Percentiles rank a stretch among this genome's conserved stretches.
Conservation (phyloP, 2,888 invertebrate species). For the Diaperis boleti region DNA sequence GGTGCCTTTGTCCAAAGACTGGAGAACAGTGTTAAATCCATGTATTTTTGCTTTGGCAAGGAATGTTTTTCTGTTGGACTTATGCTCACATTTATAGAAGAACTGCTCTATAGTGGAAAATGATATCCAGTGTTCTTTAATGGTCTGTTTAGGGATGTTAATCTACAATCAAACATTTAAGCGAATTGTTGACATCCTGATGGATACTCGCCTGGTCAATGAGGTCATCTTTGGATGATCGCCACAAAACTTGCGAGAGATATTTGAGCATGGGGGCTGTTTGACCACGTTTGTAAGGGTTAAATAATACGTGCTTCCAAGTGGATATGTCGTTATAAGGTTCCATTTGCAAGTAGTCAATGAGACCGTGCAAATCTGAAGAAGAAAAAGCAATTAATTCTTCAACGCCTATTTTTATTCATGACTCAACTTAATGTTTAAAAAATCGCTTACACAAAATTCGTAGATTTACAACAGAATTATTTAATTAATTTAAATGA, state of each 20-base stretch:
- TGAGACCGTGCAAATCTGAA: slow-evolving; percentile 69
- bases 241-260: slow-evolving; percentile 74
- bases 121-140: slow-evolving; percentile 71
- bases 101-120: slow-evolving; percentile 81
- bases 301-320: slow-evolving; percentile 69
- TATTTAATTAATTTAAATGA: too few relatives aligned
- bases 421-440: too few relatives aligned
- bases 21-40: slow-evolving; percentile 66
- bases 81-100: slow-evolving; percentile 76
- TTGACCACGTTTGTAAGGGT: slow-evolving; percentile 68
- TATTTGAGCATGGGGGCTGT: slow-evolving; percentile 67
- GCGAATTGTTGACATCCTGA: too few relatives aligned
- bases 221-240: slow-evolving; percentile 77
- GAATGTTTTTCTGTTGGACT: slow-evolving; percentile 68
- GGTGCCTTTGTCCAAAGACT: slow-evolving; percentile 65
- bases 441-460: too few relatives aligned
- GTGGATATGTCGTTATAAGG: slow-evolving; percentile 69
- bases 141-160: slow-evolving; percentile 74
- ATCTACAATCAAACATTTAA: slow-evolving; percentile 61
- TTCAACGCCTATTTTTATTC: too few relatives aligned
- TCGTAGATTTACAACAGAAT: too few relatives aligned
- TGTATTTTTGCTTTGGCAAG: slow-evolving; percentile 65
- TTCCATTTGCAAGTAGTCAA: slow-evolving; percentile 72
- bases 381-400: too few relatives aligned
- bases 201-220: slow-evolving; percentile 71